Conservation (phyloP, 2,797 vertebrate species). For the Pangasius djambal region DNA sequence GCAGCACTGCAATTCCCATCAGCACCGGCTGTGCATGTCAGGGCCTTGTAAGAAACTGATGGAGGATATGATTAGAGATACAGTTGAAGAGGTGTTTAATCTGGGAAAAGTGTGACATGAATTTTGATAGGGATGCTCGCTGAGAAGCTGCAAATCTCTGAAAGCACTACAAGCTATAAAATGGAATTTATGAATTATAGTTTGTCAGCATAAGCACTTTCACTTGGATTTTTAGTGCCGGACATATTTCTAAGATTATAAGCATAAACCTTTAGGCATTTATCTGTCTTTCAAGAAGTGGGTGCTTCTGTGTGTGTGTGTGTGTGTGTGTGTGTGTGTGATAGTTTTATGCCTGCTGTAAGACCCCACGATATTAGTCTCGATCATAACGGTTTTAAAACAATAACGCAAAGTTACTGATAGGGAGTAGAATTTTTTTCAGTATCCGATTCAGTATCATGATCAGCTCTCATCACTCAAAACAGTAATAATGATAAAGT, state of each 20-base stretch:
- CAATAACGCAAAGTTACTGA: background rate
- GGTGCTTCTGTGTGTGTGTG: background rate
- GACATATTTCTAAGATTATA: background rate
- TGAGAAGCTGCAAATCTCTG: background rate
- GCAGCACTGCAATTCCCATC: conserved; percentile 41
- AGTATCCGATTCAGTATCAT: background rate
- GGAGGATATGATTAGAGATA: conserved; percentile 41
- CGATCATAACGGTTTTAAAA: background rate
- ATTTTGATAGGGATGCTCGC: conserved; percentile 16
- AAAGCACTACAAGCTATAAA: background rate
- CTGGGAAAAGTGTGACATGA: conserved; percentile 23
- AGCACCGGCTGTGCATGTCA: conserved; percentile 34
- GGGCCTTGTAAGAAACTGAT: conserved; percentile 65
- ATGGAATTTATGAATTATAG: conserved; percentile 2
- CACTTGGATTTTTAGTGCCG: background rate
- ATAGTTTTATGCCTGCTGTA: background rate
- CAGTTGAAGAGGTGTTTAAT: conserved; percentile 22
- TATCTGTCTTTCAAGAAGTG: background rate
- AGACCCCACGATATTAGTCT: background rate
- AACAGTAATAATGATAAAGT: background rate
- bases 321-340: no score
- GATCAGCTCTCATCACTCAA: background rate
- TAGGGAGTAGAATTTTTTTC: background rate
- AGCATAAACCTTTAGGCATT: conserved; percentile 1
- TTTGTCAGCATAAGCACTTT: background rate